phyloP scores from a whole-genome alignment of 2,888 invertebrate species.

The Deroplatys truncata region DNA sequence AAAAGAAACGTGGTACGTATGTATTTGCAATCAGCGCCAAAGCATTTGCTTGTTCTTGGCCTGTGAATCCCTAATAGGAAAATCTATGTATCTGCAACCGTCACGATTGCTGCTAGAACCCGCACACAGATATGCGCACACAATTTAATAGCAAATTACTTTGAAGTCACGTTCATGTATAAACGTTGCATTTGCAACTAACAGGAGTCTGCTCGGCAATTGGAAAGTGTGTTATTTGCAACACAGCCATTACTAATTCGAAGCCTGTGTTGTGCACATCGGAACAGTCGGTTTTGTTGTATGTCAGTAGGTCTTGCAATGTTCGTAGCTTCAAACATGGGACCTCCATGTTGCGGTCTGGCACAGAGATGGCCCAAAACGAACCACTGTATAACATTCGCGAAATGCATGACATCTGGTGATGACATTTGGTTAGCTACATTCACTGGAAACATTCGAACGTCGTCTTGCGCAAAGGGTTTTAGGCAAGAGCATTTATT shows the following conservation, averaged over 20 bases:
- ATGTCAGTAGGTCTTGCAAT: not conserved
- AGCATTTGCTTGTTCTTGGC: no score
- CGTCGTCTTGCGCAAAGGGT: not conserved
- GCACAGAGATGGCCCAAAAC: not conserved
- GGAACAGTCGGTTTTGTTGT: not conserved
- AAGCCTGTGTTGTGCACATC: not conserved
- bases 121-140: not conserved
- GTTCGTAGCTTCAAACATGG: not conserved
- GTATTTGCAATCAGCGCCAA: no score
- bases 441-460: not conserved
- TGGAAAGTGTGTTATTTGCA: not conserved
- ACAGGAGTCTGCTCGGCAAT: not conserved
- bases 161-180: not conserved
- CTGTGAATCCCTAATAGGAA: no score
- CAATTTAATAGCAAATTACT: not conserved
- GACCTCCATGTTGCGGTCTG: not conserved
- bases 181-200: not conserved
- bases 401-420: no score
- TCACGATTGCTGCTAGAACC: not conserved
- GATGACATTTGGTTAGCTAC: not conserved
- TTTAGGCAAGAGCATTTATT: not conserved
- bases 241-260: not conserved
- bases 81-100: not conserved
- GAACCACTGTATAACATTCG: not conserved
- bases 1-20: no score